Conservation (phyloP, 2,797 vertebrate genomes). For the Platalea minor region DNA sequence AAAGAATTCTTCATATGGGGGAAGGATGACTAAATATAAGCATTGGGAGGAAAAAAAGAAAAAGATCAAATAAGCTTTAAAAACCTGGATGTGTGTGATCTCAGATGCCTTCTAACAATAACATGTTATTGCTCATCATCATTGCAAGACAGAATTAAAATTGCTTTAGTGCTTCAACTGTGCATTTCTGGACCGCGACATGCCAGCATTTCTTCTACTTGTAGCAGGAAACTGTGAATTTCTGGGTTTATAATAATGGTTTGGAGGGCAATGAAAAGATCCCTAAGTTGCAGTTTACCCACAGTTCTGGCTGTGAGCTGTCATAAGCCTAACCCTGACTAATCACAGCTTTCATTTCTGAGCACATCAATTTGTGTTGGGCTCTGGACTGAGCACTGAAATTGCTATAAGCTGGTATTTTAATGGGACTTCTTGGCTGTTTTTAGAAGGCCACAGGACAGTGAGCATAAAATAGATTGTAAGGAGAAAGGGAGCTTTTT, state of each 20-base stretch:
- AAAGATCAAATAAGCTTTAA: slow-evolving; percentile 37
- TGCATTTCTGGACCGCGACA: background rate
- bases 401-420: background rate
- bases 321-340: background rate
- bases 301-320: background rate
- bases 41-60: background rate
- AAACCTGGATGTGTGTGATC: background rate
- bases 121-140: background rate
- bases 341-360: background rate
- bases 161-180: background rate
- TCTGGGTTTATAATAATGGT: background rate
- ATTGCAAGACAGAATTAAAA: slow-evolving; percentile 5
- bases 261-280: background rate
- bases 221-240: background rate
- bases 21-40: background rate
- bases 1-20: background rate
- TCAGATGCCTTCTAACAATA: slow-evolving; percentile 8
- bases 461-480: background rate
- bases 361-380: background rate
- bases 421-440: background rate
- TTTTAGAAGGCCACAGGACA: background rate
- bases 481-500: background rate
- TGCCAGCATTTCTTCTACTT: accelerated
- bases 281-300: background rate
- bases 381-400: background rate